Evolutionary conservation across 2,797 vertebrate genomes (phyloP).

Genomic region (Sebastes matsubarae): DNA sequence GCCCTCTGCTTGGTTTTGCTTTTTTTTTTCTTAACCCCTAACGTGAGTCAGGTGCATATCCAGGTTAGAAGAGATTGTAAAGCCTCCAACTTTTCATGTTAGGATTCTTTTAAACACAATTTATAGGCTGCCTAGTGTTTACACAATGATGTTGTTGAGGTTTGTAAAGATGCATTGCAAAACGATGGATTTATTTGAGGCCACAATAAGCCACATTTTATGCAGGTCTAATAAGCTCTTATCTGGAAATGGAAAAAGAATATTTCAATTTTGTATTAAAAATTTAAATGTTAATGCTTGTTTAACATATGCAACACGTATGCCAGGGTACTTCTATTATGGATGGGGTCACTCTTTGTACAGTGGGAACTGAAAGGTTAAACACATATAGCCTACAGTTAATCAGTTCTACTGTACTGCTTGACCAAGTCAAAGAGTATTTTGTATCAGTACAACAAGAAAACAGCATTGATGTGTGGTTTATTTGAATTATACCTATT

Average conservation of each 20-base stretch:
- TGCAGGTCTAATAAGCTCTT: not conserved
- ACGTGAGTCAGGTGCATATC: slow-evolving; percentile 34
- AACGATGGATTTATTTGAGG: not conserved
- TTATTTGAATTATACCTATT: not conserved
- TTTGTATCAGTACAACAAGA: not conserved
- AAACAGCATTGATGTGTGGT: not conserved
- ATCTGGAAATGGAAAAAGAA: not conserved
- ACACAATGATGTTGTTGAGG: not conserved
- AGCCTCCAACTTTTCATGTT: not conserved
- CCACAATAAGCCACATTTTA: not conserved
- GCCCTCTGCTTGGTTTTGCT: slow-evolving; percentile 35
- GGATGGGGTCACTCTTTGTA: slow-evolving; percentile 39
- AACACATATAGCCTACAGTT: not conserved
- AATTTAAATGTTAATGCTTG: slow-evolving; percentile 13
- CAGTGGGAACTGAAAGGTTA: slow-evolving; percentile 44
- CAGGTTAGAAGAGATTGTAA: slow-evolving; percentile 10
- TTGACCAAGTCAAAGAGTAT: slow-evolving; percentile 3
- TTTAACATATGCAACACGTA: slow-evolving; percentile 34
- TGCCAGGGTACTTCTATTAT: slow-evolving; percentile 32
- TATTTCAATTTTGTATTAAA: not conserved
- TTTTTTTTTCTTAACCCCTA: slow-evolving; percentile 38
- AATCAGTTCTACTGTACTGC: not conserved
- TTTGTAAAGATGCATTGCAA: not conserved
- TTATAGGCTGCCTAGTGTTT: not conserved
- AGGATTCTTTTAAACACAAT: not conserved